A percentile compares a stretch with the other conserved stretches of the same genome.
phyloP scores from a whole-genome alignment of 2,113 vertebrate species.

The Halichoeres trimaculatus region DNA sequence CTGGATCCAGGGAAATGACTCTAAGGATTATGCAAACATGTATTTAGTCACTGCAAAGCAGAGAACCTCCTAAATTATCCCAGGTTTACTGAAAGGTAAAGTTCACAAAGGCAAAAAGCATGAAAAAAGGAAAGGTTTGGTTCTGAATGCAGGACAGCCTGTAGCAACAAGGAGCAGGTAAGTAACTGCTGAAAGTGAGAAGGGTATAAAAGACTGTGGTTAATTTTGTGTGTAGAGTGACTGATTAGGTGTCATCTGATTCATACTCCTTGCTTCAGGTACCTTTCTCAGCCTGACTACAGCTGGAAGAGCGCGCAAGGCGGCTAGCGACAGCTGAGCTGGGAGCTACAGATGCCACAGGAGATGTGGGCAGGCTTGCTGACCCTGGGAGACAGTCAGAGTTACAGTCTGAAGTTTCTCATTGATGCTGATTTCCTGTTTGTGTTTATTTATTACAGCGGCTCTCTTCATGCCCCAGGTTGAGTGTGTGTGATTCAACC shows the following conservation, averaged over 20 bases:
- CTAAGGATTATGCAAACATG: neutral
- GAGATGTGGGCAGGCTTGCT: slow-evolving; percentile 86
- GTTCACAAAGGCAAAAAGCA: slow-evolving; percentile 10
- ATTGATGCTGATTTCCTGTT: slow-evolving; percentile 13
- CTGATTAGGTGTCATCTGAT: slow-evolving; percentile 11
- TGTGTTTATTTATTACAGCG: neutral
- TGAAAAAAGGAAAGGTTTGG: slow-evolving; percentile 22
- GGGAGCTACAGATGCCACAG: slow-evolving; percentile 85
- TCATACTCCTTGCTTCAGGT: slow-evolving; percentile 68
- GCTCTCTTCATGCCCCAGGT: neutral
- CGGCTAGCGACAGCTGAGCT: slow-evolving; percentile 91
- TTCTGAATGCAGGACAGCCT: slow-evolving; percentile 51
- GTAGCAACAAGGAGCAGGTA: slow-evolving; percentile 41
- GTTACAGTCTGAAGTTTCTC: slow-evolving; percentile 53
- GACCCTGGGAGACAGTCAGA: slow-evolving; percentile 89
- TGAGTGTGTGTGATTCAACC: slow-evolving; percentile 26
- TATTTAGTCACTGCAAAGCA: slow-evolving; percentile 29
- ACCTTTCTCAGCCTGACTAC: slow-evolving; percentile 92
- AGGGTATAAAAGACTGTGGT: slow-evolving; percentile 13
- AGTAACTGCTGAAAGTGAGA: slow-evolving; percentile 33
- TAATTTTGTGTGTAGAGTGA: slow-evolving; percentile 31
- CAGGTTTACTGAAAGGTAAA: slow-evolving; percentile 15
- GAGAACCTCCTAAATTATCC: slow-evolving; percentile 22
- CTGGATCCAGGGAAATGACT: slow-evolving; percentile 11
- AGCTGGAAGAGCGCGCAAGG: slow-evolving; percentile 89